Percentiles rank a stretch among this genome's conserved stretches.
These are phyloP conservation scores for Natrix natrix DNA, from an alignment of 2,797 vertebrate genomes.

Conservation along the genomic window DNA sequence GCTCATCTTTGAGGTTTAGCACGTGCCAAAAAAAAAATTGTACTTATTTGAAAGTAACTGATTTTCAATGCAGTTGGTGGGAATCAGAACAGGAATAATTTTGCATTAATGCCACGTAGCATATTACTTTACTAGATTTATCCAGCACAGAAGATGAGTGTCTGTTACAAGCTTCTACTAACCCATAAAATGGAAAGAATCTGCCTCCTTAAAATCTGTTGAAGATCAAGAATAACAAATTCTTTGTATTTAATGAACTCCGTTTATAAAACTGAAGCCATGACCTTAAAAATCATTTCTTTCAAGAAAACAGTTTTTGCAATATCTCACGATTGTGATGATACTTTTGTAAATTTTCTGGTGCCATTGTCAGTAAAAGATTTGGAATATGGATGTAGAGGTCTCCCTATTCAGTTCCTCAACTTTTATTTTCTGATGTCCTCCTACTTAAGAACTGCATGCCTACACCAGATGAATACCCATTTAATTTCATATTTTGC, in stretches of 20 bases:
- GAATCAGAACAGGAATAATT: background rate
- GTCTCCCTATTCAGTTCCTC: background rate
- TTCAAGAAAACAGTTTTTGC: background rate
- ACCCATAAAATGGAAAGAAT: background rate
- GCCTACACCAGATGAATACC: fast-evolving
- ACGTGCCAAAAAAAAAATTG: background rate
- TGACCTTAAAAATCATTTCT: background rate
- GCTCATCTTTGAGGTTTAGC: background rate
- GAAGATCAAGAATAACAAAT: background rate
- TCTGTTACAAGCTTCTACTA: background rate
- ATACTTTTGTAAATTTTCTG: background rate
- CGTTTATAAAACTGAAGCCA: background rate
- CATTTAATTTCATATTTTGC: background rate
- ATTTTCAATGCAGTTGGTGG: background rate
- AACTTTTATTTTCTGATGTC: background rate
- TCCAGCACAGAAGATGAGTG: background rate
- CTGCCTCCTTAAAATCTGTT: background rate
- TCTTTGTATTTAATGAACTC: background rate
- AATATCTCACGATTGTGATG: background rate
- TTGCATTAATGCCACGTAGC: background rate
- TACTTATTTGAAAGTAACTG: background rate
- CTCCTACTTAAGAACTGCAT: background rate
- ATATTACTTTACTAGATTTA: background rate
- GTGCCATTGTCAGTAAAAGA: background rate
- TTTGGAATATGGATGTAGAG: background rate